Base-by-base conservation (phyloP, 23 tunicate species). In the Botrylloides violaceus region DNA sequence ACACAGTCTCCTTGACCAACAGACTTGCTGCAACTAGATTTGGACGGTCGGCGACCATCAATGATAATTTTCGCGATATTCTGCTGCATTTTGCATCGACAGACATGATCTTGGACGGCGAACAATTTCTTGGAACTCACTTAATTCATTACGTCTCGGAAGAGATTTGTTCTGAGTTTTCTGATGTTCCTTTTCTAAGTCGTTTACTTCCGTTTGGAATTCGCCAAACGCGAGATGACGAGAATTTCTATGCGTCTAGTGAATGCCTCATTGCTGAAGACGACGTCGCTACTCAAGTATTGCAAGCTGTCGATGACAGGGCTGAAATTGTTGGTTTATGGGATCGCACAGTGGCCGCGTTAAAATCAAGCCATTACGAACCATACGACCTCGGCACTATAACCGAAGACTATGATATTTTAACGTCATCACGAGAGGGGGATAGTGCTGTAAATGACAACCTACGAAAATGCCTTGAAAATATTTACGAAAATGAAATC, bases 1-100 rank as follows among this genome's bases (percentile, higher is more conserved):
- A 21, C 0, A 2, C 15, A 27, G 30, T 31, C 9, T 31, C 70
- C 1, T 30, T 33, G 36, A 22, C 36, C 21, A 43, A 68, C 37
- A 68, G 37, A 68, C 36, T 68, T 0, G 74, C 74, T 6, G 28
- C 37, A 0, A 26, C 74, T 4, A 39, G 74, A 9, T 68, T 68
- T 68, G 71, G 34, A 18, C 56, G n/a, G 19, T 12, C 4, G 20
- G 20, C 74, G 22, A 32, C 29, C 23, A 4, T 19, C 25, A 4
- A n/a, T 9, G 24, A 19, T 4, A 24, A 32, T 9, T 43, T 68
- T 21, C 36, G 26, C 9, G 47, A 68, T 1, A 36, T 43, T 43
- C 23, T 68, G 1, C 56, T 68, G 5, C 36, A 43, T 26, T 68
- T 68, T 26, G 20, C 26, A 28, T 39, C 36, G 23, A 28, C 36